Base-by-base conservation (phyloP, 2,888 invertebrate genomes). In the Drosophila birchii region DNA sequence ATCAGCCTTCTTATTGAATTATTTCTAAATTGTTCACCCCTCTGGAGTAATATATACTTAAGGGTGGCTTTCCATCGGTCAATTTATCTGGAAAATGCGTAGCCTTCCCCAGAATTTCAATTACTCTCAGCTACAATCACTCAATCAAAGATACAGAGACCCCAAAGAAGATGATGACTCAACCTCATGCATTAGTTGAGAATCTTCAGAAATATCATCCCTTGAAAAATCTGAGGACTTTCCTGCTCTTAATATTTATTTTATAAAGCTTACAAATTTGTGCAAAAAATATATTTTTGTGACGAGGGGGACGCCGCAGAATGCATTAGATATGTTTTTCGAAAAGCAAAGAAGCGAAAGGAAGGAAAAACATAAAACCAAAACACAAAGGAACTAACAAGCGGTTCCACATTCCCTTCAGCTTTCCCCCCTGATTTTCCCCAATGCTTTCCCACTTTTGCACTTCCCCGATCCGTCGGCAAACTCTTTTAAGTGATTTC, bases 251-350 rank as follows among this genome's bases (percentile, higher is more conserved):
- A 76, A 80, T 84, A 88, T 84, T 88, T 86, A 83, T 78, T 86
- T 83, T 83, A 88, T 73, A 83, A 84, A 88, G 79, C 86, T 83
- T 78, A 85, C 86, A 85, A 88, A 86, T 84, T 84, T 88, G 78
- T 39, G 70, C 77, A 80, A 78, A 78, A 81, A 80, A 80, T 78
- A 20, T 64, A 71, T 87, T 85, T 64, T 68, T 61, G 43, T 1
- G 6, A 56, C 11, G 5, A 58, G 67, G 55, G 75, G 55, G 5
- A 16, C 57, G 45, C 76, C 75, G 64, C 68, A 76, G 81, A 86
- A 79, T 76, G 68, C 76, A 70, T 81, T 74, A 72, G 56, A 69
- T 70, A 11, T 47, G 39, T 56, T 62, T 1, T 51, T 20, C 41
- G n/a, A 39, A 55, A 29, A 20, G 18, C 34, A 29, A 20, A 29